Conservation (phyloP, 2,797 vertebrate species). For the Poecilia velifera region DNA sequence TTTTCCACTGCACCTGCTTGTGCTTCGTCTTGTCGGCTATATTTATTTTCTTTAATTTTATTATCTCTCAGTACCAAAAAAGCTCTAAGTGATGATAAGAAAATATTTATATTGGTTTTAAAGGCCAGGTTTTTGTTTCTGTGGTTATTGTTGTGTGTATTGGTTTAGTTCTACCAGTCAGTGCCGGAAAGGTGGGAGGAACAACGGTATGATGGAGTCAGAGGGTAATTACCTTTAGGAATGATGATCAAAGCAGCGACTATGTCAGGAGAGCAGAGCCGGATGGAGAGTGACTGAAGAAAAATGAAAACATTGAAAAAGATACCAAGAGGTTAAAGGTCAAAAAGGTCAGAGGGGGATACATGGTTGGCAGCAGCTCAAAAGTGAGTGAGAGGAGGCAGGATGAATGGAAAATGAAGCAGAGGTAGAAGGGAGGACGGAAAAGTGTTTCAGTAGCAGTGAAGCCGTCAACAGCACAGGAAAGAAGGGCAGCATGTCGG, state of each 20-base stretch:
- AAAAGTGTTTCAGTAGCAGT: conserved; percentile 51
- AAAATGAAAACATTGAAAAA: conserved; percentile 34
- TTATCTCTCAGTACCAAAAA: neutral
- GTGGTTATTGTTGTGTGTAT: conserved; percentile 3
- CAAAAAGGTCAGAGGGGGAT: conserved; percentile 38
- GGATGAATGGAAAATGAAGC: conserved; percentile 56
- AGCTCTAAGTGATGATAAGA: neutral
- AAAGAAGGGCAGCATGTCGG: conserved; percentile 7
- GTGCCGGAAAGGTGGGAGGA: conserved; percentile 28
- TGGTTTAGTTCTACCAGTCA: conserved; percentile 39
- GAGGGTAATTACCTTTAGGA: conserved; percentile 32
- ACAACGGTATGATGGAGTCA: conserved; percentile 14
- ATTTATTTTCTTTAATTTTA: neutral
- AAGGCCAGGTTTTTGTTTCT: neutral
- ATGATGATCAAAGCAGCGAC: conserved; percentile 46
- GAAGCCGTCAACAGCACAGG: conserved; percentile 38
- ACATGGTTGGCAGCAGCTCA: conserved; percentile 8
- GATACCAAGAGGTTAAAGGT: conserved; percentile 40
- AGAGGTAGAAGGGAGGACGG: conserved; percentile 40
- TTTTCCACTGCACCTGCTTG: neutral
- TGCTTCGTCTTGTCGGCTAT: neutral
- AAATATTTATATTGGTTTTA: neutral
- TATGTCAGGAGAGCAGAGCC: conserved; percentile 19
- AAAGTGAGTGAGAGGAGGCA: conserved; percentile 43
- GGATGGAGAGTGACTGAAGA: conserved; percentile 41